These are phyloP conservation scores for Apocrypta bakeri DNA, from an alignment of 1,140 invertebrate genomes.

Conservation along the genomic window DNA sequence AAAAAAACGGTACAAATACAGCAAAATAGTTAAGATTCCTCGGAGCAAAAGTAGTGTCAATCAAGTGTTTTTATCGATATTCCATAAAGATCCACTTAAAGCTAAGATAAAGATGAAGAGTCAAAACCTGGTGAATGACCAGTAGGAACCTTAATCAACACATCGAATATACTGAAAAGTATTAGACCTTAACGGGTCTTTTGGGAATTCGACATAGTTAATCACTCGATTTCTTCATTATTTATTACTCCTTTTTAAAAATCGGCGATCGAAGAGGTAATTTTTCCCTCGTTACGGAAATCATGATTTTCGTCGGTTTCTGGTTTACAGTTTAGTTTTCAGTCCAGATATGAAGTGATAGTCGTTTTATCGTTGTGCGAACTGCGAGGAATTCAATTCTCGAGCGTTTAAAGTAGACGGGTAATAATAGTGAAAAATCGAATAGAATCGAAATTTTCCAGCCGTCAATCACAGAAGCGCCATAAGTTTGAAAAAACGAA, in stretches of 20 bases:
- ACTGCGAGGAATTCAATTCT: no score
- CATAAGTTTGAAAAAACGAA: no score
- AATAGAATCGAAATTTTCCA: no score
- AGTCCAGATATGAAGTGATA: no score
- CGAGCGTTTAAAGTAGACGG: no score
- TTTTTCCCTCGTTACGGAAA: background rate
- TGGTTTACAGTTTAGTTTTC: background rate
- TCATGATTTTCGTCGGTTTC: background rate
- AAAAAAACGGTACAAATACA: background rate
- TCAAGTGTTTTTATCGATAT: conserved; percentile 4
- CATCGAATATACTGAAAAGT: background rate
- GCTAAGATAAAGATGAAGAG: no score
- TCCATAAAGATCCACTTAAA: background rate
- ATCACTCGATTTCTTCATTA: conserved; percentile 21
- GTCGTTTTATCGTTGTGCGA: no score
- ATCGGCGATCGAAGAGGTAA: no score
- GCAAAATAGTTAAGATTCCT: background rate
- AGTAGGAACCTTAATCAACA: background rate
- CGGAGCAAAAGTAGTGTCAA: background rate
- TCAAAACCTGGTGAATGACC: background rate
- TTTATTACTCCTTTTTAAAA: background rate
- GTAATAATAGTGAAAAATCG: no score
- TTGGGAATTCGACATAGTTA: background rate
- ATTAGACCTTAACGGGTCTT: background rate
- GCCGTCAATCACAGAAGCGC: no score